Base-by-base conservation (phyloP, 2,797 vertebrate genomes). In the Sylvilagus floridanus region DNA sequence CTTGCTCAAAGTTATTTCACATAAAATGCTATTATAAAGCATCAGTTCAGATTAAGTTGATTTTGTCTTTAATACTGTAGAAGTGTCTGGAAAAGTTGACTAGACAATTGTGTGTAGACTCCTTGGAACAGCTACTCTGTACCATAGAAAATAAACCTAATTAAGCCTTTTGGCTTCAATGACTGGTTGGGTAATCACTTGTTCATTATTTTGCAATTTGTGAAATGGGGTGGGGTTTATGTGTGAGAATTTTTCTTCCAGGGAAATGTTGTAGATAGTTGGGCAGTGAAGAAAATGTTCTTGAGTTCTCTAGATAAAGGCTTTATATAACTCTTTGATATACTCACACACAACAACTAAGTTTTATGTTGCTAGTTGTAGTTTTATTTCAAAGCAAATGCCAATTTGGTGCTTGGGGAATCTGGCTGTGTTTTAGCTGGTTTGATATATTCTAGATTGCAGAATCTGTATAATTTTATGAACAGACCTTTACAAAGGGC, bases 171-270 rank as follows among this genome's bases (percentile, higher is more conserved):
- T 86, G 69, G 37, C n/a, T 96, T 72, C 26, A 88, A 32, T 96
- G 3, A 12, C 26, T 65, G 24, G 54, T 76, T 95, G 66, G 24
- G 37, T 66, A 92, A 94, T 95, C 77, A 54, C 22, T 75, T 30
- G 78, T 92, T 96, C 52, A 93, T 97, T 54, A 82, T 88, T 96
- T 84, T 92, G 47, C 16, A 71, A 24, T 60, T 96, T 75, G 52
- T 94, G 63, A 96, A 84, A 50, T 87, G 5, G 66, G n/a, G 52
- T 92, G 65, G 32, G 21, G 22, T 78, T 92, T 93, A 57, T 78
- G 16, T 63, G 9, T 91, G 85, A 95, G 60, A 72, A 22, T 92
- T 92, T 92, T 94, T 13, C 57, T 92, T 4, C 35, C 37, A 77
- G 88, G 37, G 85, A 85, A 88, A 68, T 90, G 81, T 42, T 79